phyloP scores from a whole-genome alignment of 2,888 invertebrate species.

The Tachystola acroxantha region DNA sequence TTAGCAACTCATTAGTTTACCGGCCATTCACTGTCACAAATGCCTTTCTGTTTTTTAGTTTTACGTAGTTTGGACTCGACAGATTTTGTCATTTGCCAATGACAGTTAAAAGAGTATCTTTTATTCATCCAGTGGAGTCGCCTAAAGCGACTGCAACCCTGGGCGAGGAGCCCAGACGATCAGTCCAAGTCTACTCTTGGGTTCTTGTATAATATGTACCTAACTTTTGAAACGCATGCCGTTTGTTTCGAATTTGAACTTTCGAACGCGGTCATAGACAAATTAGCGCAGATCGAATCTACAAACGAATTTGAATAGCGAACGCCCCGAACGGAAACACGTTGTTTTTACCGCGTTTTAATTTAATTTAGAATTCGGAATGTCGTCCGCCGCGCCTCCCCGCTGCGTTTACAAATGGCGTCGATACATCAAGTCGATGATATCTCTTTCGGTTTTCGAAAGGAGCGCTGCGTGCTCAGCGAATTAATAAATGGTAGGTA shows the following conservation, averaged over 20 bases:
- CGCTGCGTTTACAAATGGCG: conserved; percentile 69
- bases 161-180: too few relatives aligned
- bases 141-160: too few relatives aligned
- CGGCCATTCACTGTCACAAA: conserved; percentile 30
- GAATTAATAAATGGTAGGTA: conserved; percentile 59
- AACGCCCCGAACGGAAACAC: conserved; percentile 58
- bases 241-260: conserved; percentile 9
- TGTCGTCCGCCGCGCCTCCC: conserved; percentile 60
- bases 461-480: conserved; percentile 51
- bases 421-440: conserved; percentile 73
- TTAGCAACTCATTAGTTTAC: conserved; percentile 43
- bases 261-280: conserved; percentile 56
- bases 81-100: too few relatives aligned
- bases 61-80: too few relatives aligned
- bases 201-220: too few relatives aligned
- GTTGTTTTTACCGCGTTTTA: conserved; percentile 74
- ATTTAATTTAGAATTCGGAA: conserved; percentile 73
- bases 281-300: conserved; percentile 73
- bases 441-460: conserved; percentile 75
- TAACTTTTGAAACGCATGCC: too few relatives aligned
- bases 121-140: too few relatives aligned
- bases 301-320: conserved; percentile 55
- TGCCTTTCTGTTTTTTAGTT: too few relatives aligned
- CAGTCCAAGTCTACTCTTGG: too few relatives aligned
- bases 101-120: too few relatives aligned